These are phyloP conservation scores for Cricetomys ansorgei DNA, from an alignment of 2,113 vertebrate genomes.

Conservation along the genomic window DNA sequence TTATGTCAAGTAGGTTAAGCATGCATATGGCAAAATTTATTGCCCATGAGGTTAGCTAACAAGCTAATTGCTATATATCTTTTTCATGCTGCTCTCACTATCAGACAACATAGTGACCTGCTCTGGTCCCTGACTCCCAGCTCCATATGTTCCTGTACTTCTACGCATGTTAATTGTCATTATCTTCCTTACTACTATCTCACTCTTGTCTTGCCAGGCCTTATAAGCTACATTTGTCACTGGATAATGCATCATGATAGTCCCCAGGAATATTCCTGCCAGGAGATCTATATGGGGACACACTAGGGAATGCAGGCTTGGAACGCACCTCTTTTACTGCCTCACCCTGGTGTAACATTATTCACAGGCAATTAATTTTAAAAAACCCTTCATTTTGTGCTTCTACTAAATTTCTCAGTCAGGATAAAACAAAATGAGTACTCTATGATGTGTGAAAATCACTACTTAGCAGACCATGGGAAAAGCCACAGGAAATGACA, in stretches of 20 bases:
- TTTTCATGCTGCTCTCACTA: neutral
- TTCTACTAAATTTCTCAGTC: slow-evolving; percentile 38
- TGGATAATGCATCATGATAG: neutral
- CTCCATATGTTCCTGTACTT: neutral
- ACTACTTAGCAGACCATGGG: neutral
- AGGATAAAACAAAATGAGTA: slow-evolving; percentile 36
- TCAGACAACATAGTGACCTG: neutral
- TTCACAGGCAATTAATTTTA: neutral
- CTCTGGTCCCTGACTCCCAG: neutral
- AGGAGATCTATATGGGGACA: neutral
- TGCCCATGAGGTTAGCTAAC: neutral
- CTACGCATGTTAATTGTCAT: neutral
- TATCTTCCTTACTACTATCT: neutral
- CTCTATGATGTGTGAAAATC: slow-evolving; percentile 46
- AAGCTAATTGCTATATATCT: neutral
- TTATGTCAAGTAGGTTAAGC: neutral
- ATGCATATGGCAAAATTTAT: neutral
- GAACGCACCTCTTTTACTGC: neutral
- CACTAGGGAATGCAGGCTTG: neutral
- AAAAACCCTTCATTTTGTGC: slow-evolving; percentile 35
- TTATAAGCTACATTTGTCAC: neutral
- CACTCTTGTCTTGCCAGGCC: neutral
- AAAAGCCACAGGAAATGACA: slow-evolving; percentile 51
- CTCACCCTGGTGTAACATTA: neutral
- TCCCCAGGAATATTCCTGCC: neutral